Conservation (phyloP, 2,888 invertebrate genomes). For the Teinopalpus imperialis region DNA sequence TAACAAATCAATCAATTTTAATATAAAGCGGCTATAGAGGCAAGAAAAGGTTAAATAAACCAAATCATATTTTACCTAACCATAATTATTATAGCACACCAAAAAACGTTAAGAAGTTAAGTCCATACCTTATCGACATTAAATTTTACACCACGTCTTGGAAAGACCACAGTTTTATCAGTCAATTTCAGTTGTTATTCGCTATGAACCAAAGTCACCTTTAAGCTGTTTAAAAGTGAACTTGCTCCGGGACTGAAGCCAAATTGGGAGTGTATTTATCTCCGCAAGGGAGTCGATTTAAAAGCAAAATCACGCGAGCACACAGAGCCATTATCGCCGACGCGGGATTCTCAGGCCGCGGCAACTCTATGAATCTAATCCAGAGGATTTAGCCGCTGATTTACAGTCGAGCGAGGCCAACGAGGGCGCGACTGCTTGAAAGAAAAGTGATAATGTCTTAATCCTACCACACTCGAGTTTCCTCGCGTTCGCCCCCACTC, state of each 20-base stretch:
- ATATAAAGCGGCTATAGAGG: too few relatives aligned
- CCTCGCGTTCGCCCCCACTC: constrained; percentile 51
- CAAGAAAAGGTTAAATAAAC: too few relatives aligned
- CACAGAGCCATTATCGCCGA: constrained; percentile 77
- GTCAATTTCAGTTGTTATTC: constrained; percentile 60
- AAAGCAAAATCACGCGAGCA: constrained; percentile 80
- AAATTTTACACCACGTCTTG: constrained; percentile 26
- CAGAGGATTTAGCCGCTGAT: constrained; percentile 81
- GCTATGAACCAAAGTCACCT: constrained; percentile 61
- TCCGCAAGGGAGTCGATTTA: constrained; percentile 74
- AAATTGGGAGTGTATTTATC: constrained; percentile 77
- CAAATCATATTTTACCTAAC: too few relatives aligned
- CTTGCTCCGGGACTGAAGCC: constrained; percentile 56
- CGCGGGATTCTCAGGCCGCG: constrained; percentile 75
- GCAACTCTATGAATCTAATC: constrained; percentile 82
- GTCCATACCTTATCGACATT: constrained; percentile 22
- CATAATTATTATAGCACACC: too few relatives aligned
- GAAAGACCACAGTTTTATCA: constrained; percentile 61
- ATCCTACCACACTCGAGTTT: constrained; percentile 81
- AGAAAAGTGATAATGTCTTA: constrained; percentile 87
- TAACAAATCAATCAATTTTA: too few relatives aligned
- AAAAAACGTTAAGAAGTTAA: constrained; percentile 11
- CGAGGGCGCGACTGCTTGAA: constrained; percentile 75
- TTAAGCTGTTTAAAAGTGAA: constrained; percentile 67
- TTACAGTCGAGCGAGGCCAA: constrained; percentile 73